Base-by-base conservation (phyloP, 2,797 vertebrate species). In the Cynodonichthys magdalenae region DNA sequence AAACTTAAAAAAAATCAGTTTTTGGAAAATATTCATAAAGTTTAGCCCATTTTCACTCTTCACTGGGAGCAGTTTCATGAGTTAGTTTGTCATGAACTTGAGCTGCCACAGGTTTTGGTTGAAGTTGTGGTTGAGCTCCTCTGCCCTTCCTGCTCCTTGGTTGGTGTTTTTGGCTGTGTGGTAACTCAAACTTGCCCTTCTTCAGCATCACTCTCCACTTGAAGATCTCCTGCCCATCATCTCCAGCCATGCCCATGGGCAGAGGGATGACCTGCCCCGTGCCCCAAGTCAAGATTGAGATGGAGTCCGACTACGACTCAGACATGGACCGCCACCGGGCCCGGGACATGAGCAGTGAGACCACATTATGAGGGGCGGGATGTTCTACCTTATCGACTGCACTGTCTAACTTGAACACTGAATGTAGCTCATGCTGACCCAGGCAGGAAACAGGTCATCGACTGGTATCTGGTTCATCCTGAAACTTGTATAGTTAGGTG, bases 201-300 rank as follows among this genome's bases (percentile, higher is more conserved):
- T 90, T 80, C 92, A 98, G 97, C 73, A 97, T 99, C 88, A 99
- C 96, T 0, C 92, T 99, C 39, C 97, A 98, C 90, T 92, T 99
- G 94, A 98, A 96, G 95, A 98, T 99, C 82, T 99, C 97, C 42
- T 99, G 97, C 83, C 96, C 96, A 0, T 91, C 92, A 0, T 98
- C 96, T 45, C 96, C 96, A 0, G 93, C 95, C 2, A 88, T 94
- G 76, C 93, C 89, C 31, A 90, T 94, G 87, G 81, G 93, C 17
- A 93, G 88, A 56, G 96, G 80, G 36, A 88, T 94, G 51, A 19
- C 91, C 71, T 95, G 93, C 19, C 80, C 94, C 0, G 93, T 96
- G 82, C 97, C 97, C 15, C 96, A 97, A 90, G 95, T 99, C 86
- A 99, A 97, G 92, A 96, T 99, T 11, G 95, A 99, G 92, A 95